Percentiles rank a stretch among this genome's conserved stretches.
Conservation (phyloP, 2,888 invertebrate species). For the Hirtodrosophila histrioides region DNA sequence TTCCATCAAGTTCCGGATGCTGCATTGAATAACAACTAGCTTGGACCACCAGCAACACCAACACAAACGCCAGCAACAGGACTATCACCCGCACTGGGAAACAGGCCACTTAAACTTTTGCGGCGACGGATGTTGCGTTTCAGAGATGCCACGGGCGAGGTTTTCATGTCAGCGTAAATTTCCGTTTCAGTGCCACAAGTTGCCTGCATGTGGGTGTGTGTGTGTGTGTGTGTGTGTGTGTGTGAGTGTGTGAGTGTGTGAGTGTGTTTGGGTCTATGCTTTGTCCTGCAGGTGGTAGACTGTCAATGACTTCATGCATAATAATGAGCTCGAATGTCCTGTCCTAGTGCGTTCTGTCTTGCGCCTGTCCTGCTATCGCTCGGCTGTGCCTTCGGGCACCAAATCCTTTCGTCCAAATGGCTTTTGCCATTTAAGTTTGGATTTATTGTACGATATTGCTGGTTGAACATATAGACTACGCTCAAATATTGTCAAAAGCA, state of each 20-base stretch:
- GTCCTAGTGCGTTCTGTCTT: slow-evolving; percentile 12
- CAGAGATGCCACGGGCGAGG: slow-evolving; percentile 70
- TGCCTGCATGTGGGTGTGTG: too few relatives aligned
- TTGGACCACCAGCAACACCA: slow-evolving; percentile 29
- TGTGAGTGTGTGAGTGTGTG: slow-evolving; percentile 26
- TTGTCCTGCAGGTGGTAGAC: slow-evolving; percentile 78
- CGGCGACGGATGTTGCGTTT: slow-evolving; percentile 67
- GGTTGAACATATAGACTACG: slow-evolving; percentile 47
- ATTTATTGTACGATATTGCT: slow-evolving; percentile 66
- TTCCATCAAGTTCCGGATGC: slow-evolving; percentile 77
- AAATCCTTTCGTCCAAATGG: slow-evolving; percentile 54
- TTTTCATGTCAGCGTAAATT: slow-evolving; percentile 78
- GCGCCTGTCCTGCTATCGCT: slow-evolving; percentile 5
- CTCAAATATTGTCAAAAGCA: slow-evolving; percentile 62
- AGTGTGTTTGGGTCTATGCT: slow-evolving; percentile 35
- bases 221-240: slow-evolving; percentile 24
- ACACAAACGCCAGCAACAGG: slow-evolving; percentile 12
- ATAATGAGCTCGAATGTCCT: slow-evolving; percentile 63
- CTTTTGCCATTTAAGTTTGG: slow-evolving; percentile 61
- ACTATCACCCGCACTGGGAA: slow-evolving; percentile 18
- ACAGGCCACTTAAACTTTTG: slow-evolving; percentile 66
- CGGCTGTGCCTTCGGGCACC: slow-evolving; percentile 27
- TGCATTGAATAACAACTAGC: slow-evolving; percentile 77
- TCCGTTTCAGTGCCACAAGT: slow-evolving; percentile 68
- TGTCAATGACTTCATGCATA: slow-evolving; percentile 75